phyloP scores from a whole-genome alignment of 2,797 vertebrate species.

The Triplophysa yarkandensis region DNA sequence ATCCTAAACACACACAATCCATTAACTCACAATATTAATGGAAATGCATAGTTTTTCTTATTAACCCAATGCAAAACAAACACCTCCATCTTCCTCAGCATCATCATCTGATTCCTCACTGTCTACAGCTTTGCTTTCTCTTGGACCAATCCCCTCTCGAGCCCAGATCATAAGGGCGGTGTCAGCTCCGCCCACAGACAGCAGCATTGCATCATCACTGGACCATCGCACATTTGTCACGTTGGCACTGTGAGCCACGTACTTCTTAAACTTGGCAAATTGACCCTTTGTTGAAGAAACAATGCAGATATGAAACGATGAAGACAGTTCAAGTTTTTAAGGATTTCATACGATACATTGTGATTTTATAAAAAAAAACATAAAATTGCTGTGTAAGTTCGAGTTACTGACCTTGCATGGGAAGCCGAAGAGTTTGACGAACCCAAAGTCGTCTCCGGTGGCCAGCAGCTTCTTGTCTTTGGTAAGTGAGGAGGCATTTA shows the following conservation, averaged over 20 bases:
- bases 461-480: constrained; percentile 86
- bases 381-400: too few species aligned
- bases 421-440: constrained; percentile 92
- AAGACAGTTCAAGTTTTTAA: too few species aligned
- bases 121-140: constrained; percentile 90
- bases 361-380: too few species aligned
- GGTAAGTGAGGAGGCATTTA: constrained; percentile 88
- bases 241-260: constrained; percentile 92
- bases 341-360: too few species aligned
- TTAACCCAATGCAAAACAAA: neutral
- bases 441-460: constrained; percentile 93
- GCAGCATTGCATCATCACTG: constrained; percentile 86
- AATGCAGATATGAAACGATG: neutral
- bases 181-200: constrained; percentile 93
- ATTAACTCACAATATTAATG: too few species aligned
- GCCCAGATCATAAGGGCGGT: constrained; percentile 96
- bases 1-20: constrained; percentile 75
- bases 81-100: constrained; percentile 93
- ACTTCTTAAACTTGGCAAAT: constrained; percentile 91
- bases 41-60: too few species aligned
- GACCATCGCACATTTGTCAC: constrained; percentile 93
- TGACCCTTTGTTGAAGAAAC: constrained; percentile 77
- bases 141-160: constrained; percentile 84
- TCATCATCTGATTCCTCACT: constrained; percentile 96
- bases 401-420: constrained; percentile 81